These are phyloP conservation scores for Papilio gigon DNA, from an alignment of 2,888 invertebrate genomes.

Conservation along the genomic window DNA sequence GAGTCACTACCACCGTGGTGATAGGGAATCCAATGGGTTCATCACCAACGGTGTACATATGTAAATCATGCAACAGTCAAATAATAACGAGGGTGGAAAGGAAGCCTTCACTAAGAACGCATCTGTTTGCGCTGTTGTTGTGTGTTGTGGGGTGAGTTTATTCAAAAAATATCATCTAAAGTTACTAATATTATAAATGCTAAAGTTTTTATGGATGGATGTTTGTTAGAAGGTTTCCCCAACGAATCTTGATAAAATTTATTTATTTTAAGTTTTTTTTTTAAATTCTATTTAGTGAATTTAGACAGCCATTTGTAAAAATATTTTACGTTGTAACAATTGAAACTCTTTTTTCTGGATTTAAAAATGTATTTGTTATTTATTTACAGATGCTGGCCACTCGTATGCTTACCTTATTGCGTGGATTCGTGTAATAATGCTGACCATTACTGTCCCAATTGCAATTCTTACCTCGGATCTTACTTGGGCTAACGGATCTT, in stretches of 20 bases:
- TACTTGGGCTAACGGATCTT: slow-evolving; percentile 58
- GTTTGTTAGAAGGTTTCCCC: too few relatives aligned
- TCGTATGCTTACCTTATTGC: slow-evolving; percentile 83
- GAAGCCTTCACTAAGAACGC: slow-evolving; percentile 76
- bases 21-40: slow-evolving; percentile 56
- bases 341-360: too few relatives aligned
- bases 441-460: slow-evolving; percentile 83
- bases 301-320: too few relatives aligned
- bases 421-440: slow-evolving; percentile 80
- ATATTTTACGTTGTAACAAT: too few relatives aligned
- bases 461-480: slow-evolving; percentile 80
- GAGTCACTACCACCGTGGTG: slow-evolving; percentile 40
- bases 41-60: slow-evolving; percentile 56
- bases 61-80: slow-evolving; percentile 72
- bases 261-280: too few relatives aligned
- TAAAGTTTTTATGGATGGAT: too few relatives aligned
- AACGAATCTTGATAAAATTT: too few relatives aligned
- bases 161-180: not conserved
- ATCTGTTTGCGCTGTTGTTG: slow-evolving; percentile 77
- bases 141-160: slow-evolving; percentile 69
- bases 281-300: too few relatives aligned
- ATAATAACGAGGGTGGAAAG: slow-evolving; percentile 69
- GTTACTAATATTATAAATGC: too few relatives aligned
- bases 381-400: slow-evolving; percentile 77
- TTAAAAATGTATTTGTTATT: not conserved